Base-by-base conservation (phyloP, 2,113 vertebrate species). In the Aleadryas rufinucha region DNA sequence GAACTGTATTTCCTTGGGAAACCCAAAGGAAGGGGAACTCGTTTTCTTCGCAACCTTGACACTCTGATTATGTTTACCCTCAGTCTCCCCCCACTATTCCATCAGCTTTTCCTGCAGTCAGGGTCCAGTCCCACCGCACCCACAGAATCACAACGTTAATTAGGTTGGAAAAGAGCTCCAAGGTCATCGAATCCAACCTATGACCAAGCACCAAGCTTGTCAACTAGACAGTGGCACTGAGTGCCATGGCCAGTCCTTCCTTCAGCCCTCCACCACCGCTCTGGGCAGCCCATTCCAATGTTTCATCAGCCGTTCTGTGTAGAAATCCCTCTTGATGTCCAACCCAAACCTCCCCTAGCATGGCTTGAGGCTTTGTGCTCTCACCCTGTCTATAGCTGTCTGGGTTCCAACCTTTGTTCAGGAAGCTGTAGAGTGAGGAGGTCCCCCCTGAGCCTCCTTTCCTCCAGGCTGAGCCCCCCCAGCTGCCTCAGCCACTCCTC, bases 61-160 rank as follows among this genome's bases (percentile, higher is more conserved):
- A 2, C 22, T 35, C 44, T 18, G 35, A 1, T 10, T 2, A 1
- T 37, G 5, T 30, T 37, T 8, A 11, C 42, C 37, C 42, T 37
- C 3, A 0, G 18, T 14, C 7, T 76, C 13, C 20, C 44, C 4
- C 2, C 16, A 1, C 22, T 5, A 1, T 3, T 26, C 30, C 8
- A 15, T 5, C 27, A 8, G 41, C 42, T 71, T 2, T 31, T 11
- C 5, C n/a, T 44, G 66, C 59, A 47, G 1, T 9, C 44, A 5
- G 2, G 13, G 26, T 11, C 20, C 57, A 5, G 15, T 15, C 47
- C 26, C 39, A 16, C 31, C 3, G 1, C 57, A 12, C 42, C 2
- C 28, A 15, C 30, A 15, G 12, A 37, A 44, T 12, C 33, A 15
- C 28, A 1, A 16, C 27, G 45, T 30, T 44, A 2, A 14, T 10